These are phyloP conservation scores for Kryptolebias marmoratus DNA, from an alignment of 2,113 vertebrate species.

Conservation along the genomic window DNA sequence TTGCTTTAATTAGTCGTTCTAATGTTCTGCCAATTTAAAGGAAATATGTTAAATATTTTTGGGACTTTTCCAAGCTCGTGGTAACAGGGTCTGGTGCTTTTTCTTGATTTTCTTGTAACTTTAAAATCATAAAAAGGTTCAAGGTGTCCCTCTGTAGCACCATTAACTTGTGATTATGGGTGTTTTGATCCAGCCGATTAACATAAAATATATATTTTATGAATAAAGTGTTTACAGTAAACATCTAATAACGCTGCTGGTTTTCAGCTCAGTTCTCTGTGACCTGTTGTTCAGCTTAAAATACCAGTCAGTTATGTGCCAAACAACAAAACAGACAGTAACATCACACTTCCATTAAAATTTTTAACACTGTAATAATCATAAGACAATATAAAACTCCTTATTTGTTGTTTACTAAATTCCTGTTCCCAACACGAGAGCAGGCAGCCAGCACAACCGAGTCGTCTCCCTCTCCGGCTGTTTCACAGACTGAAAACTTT, in stretches of 20 bases:
- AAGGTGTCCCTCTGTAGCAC: no score
- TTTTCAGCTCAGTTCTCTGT: neutral
- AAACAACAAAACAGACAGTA: neutral
- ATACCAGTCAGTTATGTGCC: neutral
- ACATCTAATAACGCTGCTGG: neutral
- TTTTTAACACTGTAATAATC: neutral
- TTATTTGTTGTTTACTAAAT: neutral
- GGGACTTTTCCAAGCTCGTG: no score
- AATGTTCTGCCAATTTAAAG: no score
- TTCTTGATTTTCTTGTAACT: neutral
- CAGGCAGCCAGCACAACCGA: neutral
- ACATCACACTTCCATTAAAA: neutral
- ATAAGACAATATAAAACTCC: neutral
- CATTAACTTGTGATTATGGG: neutral
- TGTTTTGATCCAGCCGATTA: neutral
- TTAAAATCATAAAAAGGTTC: neutral
- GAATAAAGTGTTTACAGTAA: neutral
- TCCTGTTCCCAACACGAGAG: neutral
- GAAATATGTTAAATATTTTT: no score
- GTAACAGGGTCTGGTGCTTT: no score
- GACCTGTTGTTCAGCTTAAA: neutral
- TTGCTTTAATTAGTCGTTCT: no score
- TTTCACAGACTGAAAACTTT: constrained; percentile 1
- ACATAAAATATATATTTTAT: no score
- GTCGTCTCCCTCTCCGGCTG: neutral